phyloP scores from a whole-genome alignment of 2,888 invertebrate species.

The Rotaria magnacalcarata region DNA sequence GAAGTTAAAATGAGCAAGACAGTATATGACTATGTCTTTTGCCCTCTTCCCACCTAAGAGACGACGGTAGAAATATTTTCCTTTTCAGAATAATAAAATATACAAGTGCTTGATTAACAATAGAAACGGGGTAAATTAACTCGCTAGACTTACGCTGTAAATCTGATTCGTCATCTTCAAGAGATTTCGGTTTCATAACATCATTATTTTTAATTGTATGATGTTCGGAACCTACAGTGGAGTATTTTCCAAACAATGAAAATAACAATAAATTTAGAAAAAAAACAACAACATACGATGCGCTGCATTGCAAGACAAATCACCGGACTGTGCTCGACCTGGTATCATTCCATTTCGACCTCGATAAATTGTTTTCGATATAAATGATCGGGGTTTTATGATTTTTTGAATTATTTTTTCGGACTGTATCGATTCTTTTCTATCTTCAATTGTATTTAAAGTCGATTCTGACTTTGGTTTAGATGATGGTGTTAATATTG shows the following conservation, averaged over 20 bases:
- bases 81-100: not conserved
- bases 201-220: no score
- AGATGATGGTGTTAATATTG: not conserved
- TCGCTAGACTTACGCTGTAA: not conserved
- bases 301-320: no score
- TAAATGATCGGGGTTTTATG: not conserved
- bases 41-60: not conserved
- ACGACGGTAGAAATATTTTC: not conserved
- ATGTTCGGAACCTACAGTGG: not conserved
- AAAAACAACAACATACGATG: not conserved
- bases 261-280: no score
- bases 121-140: no score
- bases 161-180: slow-evolving; percentile 21
- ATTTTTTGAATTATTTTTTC: not conserved
- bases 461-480: not conserved
- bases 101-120: no score
- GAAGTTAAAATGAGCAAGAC: not conserved
- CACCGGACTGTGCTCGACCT: not conserved
- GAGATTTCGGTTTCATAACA: not conserved
- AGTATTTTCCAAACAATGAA: not conserved
- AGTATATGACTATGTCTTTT: not conserved
- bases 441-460: not conserved
- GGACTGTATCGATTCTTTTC: not conserved
- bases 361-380: not conserved
- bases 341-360: not conserved